These are phyloP conservation scores for Nematostella vectensis DNA, from an alignment of 92 coral and sea anemone genomes.

Conservation along the genomic window DNA sequence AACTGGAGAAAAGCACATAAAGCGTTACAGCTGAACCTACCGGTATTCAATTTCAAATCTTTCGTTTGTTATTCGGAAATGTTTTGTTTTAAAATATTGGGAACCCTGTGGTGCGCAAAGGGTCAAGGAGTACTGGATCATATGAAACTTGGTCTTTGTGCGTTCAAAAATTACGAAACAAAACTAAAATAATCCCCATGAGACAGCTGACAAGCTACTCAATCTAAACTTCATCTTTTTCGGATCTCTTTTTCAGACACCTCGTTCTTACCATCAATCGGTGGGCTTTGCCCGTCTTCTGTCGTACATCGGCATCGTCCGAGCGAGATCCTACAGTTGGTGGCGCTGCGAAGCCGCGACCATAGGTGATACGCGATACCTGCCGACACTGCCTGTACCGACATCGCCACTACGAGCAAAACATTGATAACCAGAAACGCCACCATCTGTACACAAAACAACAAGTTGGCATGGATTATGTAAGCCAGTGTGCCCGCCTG, in stretches of 20 bases:
- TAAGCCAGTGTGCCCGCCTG: no score
- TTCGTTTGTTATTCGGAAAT: background rate
- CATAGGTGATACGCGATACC: conserved; percentile 3
- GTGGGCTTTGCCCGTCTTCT: conserved; percentile 1
- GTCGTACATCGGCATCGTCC: conserved; percentile 14
- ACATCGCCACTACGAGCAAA: conserved; percentile 2
- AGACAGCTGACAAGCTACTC: no score
- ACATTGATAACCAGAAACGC: background rate
- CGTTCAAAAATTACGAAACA: no score
- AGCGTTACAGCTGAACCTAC: no score
- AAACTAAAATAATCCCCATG: no score
- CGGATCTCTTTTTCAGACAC: no score
- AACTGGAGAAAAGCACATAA: background rate
- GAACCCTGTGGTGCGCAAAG: no score
- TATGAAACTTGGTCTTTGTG: no score
- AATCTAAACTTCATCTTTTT: no score
- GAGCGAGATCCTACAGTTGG: conserved; percentile 5
- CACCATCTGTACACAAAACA: conserved; percentile 7
- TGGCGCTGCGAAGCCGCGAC: background rate
- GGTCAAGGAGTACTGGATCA: no score
- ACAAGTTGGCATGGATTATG: no score
- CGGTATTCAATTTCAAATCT: background rate
- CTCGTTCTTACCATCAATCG: conserved; percentile 4
- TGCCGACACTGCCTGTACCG: conserved; percentile 10
- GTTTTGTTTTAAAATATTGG: no score